Base-by-base conservation (phyloP, 2,797 vertebrate genomes). In the Amblyopsis hoosieri region DNA sequence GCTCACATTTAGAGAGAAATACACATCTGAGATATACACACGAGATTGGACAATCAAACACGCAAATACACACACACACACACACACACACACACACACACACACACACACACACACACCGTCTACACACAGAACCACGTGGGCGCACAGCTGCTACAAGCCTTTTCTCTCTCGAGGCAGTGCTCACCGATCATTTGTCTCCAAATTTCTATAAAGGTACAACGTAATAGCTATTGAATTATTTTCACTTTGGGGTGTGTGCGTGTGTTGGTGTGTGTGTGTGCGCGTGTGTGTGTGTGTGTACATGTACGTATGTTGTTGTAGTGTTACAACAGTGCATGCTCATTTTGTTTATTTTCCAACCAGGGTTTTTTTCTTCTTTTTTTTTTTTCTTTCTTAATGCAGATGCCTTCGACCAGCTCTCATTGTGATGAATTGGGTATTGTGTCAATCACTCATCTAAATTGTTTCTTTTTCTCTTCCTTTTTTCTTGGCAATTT, bases 391-490 rank as follows among this genome's bases (percentile, higher is more conserved):
- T 79, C 5, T 37, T 37, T 37, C 4, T 37, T 37, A 7, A 37
- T 37, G 82, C 83, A 84, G 72, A 75, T 80, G 72, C 82, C 72
- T 80, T 81, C 61, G 66, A 70, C 78, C 78, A 88, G 86, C 70
- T 77, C 78, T 90, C 88, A 86, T 79, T 71, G 81, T 90, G 85
- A 90, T 89, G 82, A 87, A 90, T 87, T 72, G 80, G 67, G 60
- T 48, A 8, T 69, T 31, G 64, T 85, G 85, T 89, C 88, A 86
- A 87, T 90, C 87, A 86, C 67, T 89, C 87, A 88, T 82, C 81
- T 78, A 76, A 82, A 86, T 84, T 81, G 83, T 80, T 83, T 80
- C 86, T 84, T 76, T 76, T 64, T 9, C 52, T 57, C 45, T 42
- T 61, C 69, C 78, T 60, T 78, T 80, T 80, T 76, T 78, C 66